Percentiles rank a stretch among this genome's conserved stretches.
phyloP scores from a whole-genome alignment of 2,113 vertebrate genomes.

The Syrrhaptes paradoxus region DNA sequence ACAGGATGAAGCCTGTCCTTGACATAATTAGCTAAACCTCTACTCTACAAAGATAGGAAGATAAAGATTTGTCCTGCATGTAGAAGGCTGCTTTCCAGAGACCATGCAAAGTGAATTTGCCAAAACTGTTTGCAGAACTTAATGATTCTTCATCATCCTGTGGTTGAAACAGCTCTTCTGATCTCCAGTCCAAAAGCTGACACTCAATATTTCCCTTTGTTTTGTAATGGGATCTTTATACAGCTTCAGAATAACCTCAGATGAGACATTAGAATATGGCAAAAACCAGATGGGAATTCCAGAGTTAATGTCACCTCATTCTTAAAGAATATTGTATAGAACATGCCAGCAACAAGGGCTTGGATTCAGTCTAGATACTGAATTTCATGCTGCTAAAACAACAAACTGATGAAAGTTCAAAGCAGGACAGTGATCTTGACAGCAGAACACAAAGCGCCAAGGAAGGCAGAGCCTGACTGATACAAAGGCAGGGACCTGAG shows the following conservation, averaged over 20 bases:
- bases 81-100: slow-evolving; percentile 27
- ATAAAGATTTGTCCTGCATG: slow-evolving; percentile 34
- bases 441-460: neutral
- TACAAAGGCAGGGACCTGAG: neutral
- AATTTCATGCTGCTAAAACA: neutral
- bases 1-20: neutral
- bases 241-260: slow-evolving; percentile 15
- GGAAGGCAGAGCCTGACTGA: neutral
- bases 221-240: neutral
- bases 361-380: neutral
- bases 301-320: slow-evolving; percentile 28
- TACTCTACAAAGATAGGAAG: neutral
- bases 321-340: neutral
- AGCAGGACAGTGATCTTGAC: neutral
- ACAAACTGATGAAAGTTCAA: neutral
- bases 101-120: slow-evolving; percentile 1
- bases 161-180: slow-evolving; percentile 30
- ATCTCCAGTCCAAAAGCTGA: slow-evolving; percentile 44
- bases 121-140: slow-evolving; percentile 3
- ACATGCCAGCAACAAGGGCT: neutral
- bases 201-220: neutral
- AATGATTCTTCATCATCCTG: slow-evolving; percentile 7
- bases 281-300: neutral
- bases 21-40: neutral
- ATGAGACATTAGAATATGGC: slow-evolving; percentile 4